These are phyloP conservation scores for Todiramphus saurophagus DNA, from an alignment of 2,113 vertebrate genomes.

Conservation along the genomic window DNA sequence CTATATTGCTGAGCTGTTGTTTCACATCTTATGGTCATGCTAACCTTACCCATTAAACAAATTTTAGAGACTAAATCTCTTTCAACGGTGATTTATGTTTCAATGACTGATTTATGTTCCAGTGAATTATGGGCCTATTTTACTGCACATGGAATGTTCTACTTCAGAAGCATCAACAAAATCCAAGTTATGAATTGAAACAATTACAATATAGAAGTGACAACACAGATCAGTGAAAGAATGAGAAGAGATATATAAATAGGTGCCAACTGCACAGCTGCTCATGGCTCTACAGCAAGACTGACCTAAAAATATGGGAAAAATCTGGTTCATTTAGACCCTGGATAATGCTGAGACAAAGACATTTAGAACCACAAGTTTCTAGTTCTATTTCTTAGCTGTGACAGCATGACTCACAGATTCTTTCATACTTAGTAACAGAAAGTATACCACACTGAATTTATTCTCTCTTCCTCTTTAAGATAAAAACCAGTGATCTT, in stretches of 20 bases:
- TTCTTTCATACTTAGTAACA: background rate
- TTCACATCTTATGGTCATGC: background rate
- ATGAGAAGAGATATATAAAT: background rate
- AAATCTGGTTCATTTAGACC: background rate
- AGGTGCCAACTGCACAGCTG: background rate
- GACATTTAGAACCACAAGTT: background rate
- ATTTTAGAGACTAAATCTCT: background rate
- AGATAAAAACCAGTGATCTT: background rate
- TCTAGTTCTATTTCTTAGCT: background rate
- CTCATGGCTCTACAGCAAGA: background rate
- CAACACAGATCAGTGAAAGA: background rate
- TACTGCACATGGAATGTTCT: background rate
- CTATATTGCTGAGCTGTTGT: background rate
- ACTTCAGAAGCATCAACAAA: background rate
- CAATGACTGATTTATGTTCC: background rate
- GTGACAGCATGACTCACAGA: background rate
- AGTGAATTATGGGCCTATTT: background rate
- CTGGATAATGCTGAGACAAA: background rate
- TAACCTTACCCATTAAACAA: background rate
- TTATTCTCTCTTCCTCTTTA: background rate
- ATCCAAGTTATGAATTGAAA: background rate
- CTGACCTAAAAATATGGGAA: background rate
- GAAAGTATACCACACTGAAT: background rate
- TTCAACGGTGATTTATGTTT: background rate
- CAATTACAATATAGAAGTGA: background rate